These are phyloP conservation scores for Drosophila subobscura DNA, from an alignment of 1,140 invertebrate species.

Conservation along the genomic window DNA sequence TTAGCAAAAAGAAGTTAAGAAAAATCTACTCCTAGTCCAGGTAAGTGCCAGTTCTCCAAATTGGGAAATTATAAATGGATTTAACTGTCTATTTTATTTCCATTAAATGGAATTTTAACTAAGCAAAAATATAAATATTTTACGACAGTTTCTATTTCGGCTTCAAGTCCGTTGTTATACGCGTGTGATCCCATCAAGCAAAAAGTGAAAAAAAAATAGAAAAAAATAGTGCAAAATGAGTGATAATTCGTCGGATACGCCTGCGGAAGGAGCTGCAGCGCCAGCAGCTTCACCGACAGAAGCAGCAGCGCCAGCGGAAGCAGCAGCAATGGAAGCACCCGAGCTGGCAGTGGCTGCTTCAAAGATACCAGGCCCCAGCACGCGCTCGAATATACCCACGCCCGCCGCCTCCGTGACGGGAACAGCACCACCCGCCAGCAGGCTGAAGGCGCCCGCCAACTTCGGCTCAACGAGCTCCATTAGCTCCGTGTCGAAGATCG, in stretches of 20 bases:
- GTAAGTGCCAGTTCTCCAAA: slow-evolving; percentile 54
- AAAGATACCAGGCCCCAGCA: slow-evolving; percentile 33
- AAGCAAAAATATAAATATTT: slow-evolving; percentile 5
- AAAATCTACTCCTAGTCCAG: slow-evolving; percentile 29
- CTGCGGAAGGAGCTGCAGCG: slow-evolving; percentile 9
- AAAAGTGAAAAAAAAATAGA: slow-evolving; percentile 46
- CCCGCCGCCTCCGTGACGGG: slow-evolving; percentile 63
- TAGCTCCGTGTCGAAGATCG: slow-evolving; percentile 71
- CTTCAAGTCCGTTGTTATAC: slow-evolving; percentile 32
- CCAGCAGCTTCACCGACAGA: no score
- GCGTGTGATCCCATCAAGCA: slow-evolving; percentile 58
- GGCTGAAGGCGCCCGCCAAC: slow-evolving; percentile 58
- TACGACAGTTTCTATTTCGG: slow-evolving; percentile 46
- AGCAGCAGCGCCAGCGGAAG: slow-evolving; percentile 2
- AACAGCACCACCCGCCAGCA: slow-evolving; percentile 54
- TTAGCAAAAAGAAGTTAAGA: background rate
- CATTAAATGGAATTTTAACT: background rate
- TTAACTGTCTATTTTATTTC: no score
- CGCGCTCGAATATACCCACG: slow-evolving; percentile 63
- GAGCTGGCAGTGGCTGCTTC: slow-evolving; percentile 13
- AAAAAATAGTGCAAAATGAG: slow-evolving; percentile 32
- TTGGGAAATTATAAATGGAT: no score
- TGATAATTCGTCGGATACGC: slow-evolving; percentile 18
- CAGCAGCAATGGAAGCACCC: background rate
- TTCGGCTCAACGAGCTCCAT: slow-evolving; percentile 51